Evolutionary conservation across 1,140 invertebrate species (phyloP).

Genomic region (Formica exsecta): DNA sequence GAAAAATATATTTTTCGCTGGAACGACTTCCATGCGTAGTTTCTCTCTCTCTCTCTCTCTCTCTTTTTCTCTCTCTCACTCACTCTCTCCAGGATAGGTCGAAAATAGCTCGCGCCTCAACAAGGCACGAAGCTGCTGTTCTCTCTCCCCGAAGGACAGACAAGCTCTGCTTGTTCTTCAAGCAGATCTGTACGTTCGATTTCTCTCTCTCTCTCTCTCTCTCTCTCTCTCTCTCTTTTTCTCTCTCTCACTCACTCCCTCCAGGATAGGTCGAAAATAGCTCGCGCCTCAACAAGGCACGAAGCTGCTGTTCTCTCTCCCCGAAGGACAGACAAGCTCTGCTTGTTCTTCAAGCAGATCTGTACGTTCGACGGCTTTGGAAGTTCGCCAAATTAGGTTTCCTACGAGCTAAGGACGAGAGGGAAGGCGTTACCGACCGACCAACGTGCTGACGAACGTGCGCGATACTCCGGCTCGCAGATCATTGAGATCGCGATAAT

Average conservation of each 20-base stretch:
- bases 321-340: background rate
- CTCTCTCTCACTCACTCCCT: background rate
- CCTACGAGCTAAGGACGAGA: background rate
- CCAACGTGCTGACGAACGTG: background rate
- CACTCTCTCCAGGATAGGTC: constrained; percentile 7
- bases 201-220: too few relatives aligned
- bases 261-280: constrained; percentile 59
- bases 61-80: too few relatives aligned
- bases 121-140: constrained; percentile 1
- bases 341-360: constrained; percentile 42
- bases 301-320: background rate
- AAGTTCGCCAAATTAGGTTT: constrained; percentile 69
- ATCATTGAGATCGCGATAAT: constrained; percentile 72
- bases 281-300: constrained; percentile 31
- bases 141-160: background rate
- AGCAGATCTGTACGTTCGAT: constrained; percentile 36
- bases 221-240: too few relatives aligned
- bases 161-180: constrained; percentile 23
- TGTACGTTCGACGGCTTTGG: constrained; percentile 53
- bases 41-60: too few relatives aligned
- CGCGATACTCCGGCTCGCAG: constrained; percentile 23
- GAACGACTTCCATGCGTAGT: constrained; percentile 45
- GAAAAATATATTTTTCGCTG: constrained; percentile 63
- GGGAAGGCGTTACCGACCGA: background rate
- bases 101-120: constrained; percentile 61